Evolutionary conservation across 2,888 invertebrate genomes (phyloP).

Genomic region (Stenchaetothrips biformis): DNA sequence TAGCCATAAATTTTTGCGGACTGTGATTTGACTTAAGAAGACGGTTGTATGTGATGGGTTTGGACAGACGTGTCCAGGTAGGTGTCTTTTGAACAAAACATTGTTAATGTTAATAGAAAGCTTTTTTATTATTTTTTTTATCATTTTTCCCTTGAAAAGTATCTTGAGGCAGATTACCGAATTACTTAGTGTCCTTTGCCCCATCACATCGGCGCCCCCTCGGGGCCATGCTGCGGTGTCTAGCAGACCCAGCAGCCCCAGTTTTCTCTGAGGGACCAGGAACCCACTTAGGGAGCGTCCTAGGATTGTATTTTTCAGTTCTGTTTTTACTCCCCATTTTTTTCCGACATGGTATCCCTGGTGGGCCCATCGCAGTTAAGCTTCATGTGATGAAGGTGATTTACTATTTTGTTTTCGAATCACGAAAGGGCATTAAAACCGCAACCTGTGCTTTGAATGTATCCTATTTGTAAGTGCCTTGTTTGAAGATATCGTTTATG

Average conservation of each 20-base stretch:
- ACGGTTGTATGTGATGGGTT: background rate
- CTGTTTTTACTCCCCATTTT: background rate
- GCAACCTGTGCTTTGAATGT: background rate
- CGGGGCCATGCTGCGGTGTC: no score
- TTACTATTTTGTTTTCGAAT: background rate
- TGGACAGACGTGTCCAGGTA: background rate
- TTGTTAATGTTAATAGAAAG: background rate
- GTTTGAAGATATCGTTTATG: background rate
- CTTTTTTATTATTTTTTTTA: background rate
- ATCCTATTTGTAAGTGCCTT: background rate
- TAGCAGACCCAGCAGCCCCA: no score
- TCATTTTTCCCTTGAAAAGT: background rate
- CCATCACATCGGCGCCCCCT: no score
- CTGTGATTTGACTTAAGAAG: slow-evolving; percentile 5
- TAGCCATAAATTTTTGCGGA: background rate
- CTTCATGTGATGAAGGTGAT: background rate
- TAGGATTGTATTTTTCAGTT: no score
- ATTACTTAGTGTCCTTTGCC: background rate
- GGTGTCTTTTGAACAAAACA: background rate
- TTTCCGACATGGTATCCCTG: background rate
- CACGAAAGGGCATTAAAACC: no score
- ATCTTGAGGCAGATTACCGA: background rate
- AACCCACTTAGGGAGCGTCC: no score
- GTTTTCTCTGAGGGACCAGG: no score
- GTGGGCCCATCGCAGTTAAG: background rate